Percentiles rank a stretch among this genome's conserved stretches.
phyloP scores from a whole-genome alignment of 1,140 invertebrate genomes.

The Elysia chlorotica region DNA sequence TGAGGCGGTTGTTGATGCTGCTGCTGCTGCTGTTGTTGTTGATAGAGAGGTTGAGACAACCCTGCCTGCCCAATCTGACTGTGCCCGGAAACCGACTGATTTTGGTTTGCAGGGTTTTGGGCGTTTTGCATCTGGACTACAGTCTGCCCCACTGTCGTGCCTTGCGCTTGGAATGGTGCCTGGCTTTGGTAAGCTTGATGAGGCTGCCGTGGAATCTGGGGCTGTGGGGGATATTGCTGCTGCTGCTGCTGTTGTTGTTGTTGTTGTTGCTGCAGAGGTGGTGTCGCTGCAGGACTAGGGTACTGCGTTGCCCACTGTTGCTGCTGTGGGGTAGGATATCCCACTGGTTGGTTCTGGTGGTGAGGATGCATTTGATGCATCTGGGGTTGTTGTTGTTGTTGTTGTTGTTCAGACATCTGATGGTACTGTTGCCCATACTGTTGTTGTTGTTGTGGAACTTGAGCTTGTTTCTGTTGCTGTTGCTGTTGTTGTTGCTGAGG shows the following conservation, averaged over 20 bases:
- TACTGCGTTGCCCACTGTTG: no score
- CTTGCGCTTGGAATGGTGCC: no score
- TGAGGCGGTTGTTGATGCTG: conserved; percentile 3
- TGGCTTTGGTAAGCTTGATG: no score
- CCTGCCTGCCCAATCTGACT: no score
- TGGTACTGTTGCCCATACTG: conserved; percentile 21
- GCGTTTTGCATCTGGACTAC: no score
- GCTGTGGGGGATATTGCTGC: neutral
- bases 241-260: conserved; percentile 9
- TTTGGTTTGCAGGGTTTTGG: no score
- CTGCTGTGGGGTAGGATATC: neutral
- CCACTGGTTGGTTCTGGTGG: conserved; percentile 8
- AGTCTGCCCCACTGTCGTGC: no score
- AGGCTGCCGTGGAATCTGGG: neutral
- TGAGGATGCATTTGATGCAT: conserved; percentile 1
- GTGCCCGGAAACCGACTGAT: no score
- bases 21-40: neutral
- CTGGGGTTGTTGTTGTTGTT: conserved; percentile 19
- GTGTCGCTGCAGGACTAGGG: neutral
- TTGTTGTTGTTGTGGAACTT: neutral
- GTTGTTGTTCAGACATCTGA: conserved; percentile 12
- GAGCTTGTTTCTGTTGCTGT: conserved; percentile 1
- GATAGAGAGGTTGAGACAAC: conserved; percentile 2
- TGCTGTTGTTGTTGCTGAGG: conserved; percentile 27
- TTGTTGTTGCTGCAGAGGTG: neutral